phyloP scores from a whole-genome alignment of 2,113 vertebrate genomes.

The Chaetodon trifascialis region DNA sequence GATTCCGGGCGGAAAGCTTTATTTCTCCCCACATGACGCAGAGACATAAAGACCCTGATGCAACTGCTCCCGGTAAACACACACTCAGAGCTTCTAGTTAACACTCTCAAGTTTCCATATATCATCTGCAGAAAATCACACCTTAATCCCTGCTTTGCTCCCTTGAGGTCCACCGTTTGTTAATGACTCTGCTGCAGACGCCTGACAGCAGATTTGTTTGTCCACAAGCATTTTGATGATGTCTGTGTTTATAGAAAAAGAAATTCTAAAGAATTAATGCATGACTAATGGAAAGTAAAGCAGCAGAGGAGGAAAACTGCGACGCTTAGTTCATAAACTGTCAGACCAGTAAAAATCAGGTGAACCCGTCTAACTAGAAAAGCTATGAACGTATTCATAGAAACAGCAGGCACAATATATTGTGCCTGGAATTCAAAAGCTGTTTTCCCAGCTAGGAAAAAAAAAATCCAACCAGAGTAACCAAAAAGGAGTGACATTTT shows the following conservation, averaged over 20 bases:
- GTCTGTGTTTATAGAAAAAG: conserved; percentile 38
- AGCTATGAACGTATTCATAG: conserved; percentile 7
- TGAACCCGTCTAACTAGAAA: conserved; percentile 6
- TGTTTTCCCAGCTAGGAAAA: conserved; percentile 13
- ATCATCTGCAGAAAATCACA: conserved; percentile 43
- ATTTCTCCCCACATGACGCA: conserved; percentile 66
- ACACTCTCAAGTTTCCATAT: conserved; percentile 67
- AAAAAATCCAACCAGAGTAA: conserved; percentile 33
- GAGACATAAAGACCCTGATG: conserved; percentile 41
- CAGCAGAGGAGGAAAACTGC: conserved; percentile 7
- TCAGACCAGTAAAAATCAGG: conserved; percentile 44
- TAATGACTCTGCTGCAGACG: conserved; percentile 36
- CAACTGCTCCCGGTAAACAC: conserved; percentile 60
- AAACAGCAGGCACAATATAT: background rate
- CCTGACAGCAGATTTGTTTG: conserved; percentile 57
- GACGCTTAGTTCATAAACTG: conserved; percentile 33
- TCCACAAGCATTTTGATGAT: conserved; percentile 55
- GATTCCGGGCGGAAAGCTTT: conserved; percentile 61
- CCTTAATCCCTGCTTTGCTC: conserved; percentile 27
- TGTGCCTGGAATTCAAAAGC: conserved; percentile 21
- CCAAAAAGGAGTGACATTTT: conserved; percentile 25
- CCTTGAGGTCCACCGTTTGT: conserved; percentile 30
- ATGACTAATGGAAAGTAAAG: conserved; percentile 55
- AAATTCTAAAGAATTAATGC: conserved; percentile 45
- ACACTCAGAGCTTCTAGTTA: conserved; percentile 65